phyloP scores from a whole-genome alignment of 2,888 invertebrate species.

The Strigamia crassipes region DNA sequence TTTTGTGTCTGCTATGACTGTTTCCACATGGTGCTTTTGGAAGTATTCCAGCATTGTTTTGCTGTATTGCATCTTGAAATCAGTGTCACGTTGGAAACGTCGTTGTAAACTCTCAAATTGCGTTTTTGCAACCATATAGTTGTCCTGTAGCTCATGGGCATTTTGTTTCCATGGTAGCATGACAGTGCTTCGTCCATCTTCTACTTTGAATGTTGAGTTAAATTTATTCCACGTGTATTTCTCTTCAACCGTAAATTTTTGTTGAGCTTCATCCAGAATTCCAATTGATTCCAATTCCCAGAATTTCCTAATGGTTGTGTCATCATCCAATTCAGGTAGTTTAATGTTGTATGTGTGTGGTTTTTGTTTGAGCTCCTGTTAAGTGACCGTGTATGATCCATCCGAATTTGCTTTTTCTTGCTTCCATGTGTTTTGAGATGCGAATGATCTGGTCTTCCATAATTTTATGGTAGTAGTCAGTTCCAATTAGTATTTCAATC shows the following conservation, averaged over 20 bases:
- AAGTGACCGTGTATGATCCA: background rate
- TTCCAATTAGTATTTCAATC: constrained; percentile 5
- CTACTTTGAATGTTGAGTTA: background rate
- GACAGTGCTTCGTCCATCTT: background rate
- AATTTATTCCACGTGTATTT: background rate
- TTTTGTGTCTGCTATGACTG: background rate
- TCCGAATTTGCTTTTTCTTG: background rate
- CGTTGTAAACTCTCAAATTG: background rate
- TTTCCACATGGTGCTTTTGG: background rate
- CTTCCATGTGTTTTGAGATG: background rate
- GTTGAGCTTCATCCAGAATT: background rate
- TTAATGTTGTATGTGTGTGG: background rate
- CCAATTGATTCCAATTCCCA: background rate
- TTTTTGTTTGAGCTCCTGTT: background rate
- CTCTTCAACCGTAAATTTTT: too few relatives aligned
- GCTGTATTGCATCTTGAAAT: background rate
- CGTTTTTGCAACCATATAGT: background rate
- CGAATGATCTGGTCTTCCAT: background rate
- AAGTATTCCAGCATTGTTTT: background rate
- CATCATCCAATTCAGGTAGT: background rate
- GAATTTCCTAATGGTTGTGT: background rate
- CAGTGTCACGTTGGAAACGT: background rate
- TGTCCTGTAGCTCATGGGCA: background rate
- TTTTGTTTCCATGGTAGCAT: background rate
- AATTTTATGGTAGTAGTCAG: background rate